Base-by-base conservation (phyloP, 2,113 vertebrate species). In the Thinocorus orbignyianus region DNA sequence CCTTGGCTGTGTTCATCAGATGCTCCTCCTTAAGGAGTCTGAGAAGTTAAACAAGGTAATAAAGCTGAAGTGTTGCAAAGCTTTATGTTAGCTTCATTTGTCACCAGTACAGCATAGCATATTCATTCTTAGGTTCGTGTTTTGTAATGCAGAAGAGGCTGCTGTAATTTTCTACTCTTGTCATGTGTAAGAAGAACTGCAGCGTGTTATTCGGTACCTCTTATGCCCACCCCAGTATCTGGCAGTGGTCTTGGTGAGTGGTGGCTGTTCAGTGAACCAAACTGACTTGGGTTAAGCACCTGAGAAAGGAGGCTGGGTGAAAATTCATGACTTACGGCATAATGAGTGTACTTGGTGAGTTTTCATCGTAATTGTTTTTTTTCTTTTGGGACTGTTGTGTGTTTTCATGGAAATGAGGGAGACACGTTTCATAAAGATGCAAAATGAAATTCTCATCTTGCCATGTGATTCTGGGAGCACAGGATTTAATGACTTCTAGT, bases 361-460 rank as follows among this genome's bases (percentile, higher is more conserved):
- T 84, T 78, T 84, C 31, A 13, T 49, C 1, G 1, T 81, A 62
- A 73, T 84, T 82, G 35, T 17, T 85, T 88, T 93, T 76, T 86
- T 78, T 58, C 46, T 84, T 94, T 37, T 1, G 3, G 30, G 65
- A 58, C 39, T 39, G 13, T 87, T 86, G 37, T 70, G 58, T 46
- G 49, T 95, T 91, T 84, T 94, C 55, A 42, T 92, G 90, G 77
- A 89, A 89, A 93, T 93, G 41, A 92, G 46, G 77, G 65, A 93
- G n/a, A 30, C 48, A 30, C 51, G 31, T 71, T 87, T 89, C 69
- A 64, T 87, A 60, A 65, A 92, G 84, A 84, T 51, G 86, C 42
- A 78, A 70, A 88, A 51, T 87, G 8, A 81, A 77, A 69, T 61
- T 92, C 69, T 24, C 28, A 6, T 62, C 81, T 86, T 95, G 80